phyloP scores from a whole-genome alignment of 2,888 invertebrate species.

The Tiliacea citrago region DNA sequence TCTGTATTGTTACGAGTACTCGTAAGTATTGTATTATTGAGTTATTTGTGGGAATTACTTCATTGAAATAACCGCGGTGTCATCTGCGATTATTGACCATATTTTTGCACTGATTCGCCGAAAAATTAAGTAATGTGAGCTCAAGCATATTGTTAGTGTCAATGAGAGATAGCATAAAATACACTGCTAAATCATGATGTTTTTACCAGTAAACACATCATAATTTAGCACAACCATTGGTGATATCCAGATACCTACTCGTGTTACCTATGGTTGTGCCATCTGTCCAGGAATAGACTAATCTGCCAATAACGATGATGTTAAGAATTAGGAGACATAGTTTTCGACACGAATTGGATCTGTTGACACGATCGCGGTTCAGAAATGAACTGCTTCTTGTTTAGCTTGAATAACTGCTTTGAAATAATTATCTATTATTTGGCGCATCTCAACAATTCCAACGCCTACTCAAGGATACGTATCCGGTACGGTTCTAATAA shows the following conservation, averaged over 20 bases:
- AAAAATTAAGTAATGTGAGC: not conserved
- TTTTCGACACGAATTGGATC: not conserved
- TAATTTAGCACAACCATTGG: too few species aligned
- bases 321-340: too few species aligned
- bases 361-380: not conserved
- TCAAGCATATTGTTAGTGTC: not conserved
- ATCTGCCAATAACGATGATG: not conserved
- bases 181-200: not conserved
- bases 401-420: not conserved
- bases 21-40: constrained; percentile 9
- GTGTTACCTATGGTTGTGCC: not conserved
- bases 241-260: too few species aligned
- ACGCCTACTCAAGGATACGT: too few species aligned
- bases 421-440: not conserved
- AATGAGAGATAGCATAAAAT: not conserved
- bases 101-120: not conserved
- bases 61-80: constrained; percentile 1
- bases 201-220: too few species aligned
- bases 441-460: too few species aligned
- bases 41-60: constrained; percentile 29
- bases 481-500: too few species aligned
- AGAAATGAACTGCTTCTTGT: not conserved
- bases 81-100: not conserved
- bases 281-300: not conserved
- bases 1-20: constrained; percentile 29